Evolutionary conservation across 2,888 invertebrate species (phyloP), one percentile per base, ranked within the genome.

Genomic region (Lamproptera curius): DNA sequence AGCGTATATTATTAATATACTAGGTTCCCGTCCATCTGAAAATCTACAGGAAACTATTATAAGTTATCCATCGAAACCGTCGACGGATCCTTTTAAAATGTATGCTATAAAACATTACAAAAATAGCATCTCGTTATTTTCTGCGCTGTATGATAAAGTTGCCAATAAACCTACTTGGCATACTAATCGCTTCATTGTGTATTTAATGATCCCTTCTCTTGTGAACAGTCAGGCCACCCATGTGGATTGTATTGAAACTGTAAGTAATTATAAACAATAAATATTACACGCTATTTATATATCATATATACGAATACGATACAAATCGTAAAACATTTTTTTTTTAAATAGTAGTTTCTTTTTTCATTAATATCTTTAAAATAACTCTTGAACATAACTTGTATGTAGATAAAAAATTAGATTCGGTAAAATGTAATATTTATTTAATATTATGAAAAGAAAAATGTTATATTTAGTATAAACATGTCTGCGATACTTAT

Each of bases 171-270:
- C 36, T 23, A 33, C 37, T 14, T 20, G 10, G 47, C 37, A 47
- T 47, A 47, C 47, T 37, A 20, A 47, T 37, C 23, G 37, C 42
- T 38, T 38, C 20, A 42, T 42, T 47, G 13, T 33, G 6, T 33
- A 8, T 42, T 42, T 45, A 20, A 39, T 16, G 14, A 16, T 37
- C 17, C 33, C 15, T 42, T 33, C 36, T 36, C n/a, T 16, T 36
- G 38, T 23, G 9, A 20, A 20, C 31, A 23, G n/a, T 23, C 9
- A 15, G 46, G 39, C 46, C 46, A 40, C 46, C 46, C 46, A 40
- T 46, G 39, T 11, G 13, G 39, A 23, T 11, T 15, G 10, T 11
- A 23, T 13, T 4, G 34, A 17, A 39, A 39, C 33, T 38, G 31
- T 8, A 11, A 44, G 20, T n/a, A 39, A 31, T 11, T 17, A 28